Base-by-base conservation (phyloP, 2,113 vertebrate species). In the Carettochelys insculpta region DNA sequence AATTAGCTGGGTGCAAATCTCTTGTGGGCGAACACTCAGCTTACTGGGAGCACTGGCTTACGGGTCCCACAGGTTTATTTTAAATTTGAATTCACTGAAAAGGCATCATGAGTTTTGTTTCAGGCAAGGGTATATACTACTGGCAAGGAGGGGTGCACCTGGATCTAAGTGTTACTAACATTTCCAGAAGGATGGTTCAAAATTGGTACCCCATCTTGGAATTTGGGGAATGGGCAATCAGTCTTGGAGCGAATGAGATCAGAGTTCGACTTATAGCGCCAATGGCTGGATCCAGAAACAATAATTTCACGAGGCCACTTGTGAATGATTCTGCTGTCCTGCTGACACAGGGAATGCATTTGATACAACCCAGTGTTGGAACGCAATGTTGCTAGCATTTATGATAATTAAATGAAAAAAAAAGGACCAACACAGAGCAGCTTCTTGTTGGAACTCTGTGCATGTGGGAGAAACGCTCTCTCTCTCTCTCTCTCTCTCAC, bases 241-340 rank as follows among this genome's bases (percentile, higher is more conserved):
- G 38, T 38, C 34, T 6, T 68, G 8, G 19, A 68, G 61, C 19
- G 22, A 43, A 75, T 45, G 43, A 73, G 71, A 43, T 73, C 41
- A 73, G 45, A 1, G 22, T 89, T 47, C 43, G 10, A 0, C 54
- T 87, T 76, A 73, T 76, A 0, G 1, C 2, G 0, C 45, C 5
- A 3, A 8, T 53, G 3, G 52, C 86, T 90, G 83, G 58, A 14
- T 38, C 61, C 1, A 25, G 85, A 91, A 83, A 38, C 38, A 89
- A 90, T 75, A 89, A 85, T 61, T 51, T 47, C 86, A 86, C 71
- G 12, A 20, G 71, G 82, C 45, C 27, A 90, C 83, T 82, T 84
- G 77, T 93, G 92, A 95, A 95, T 95, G 89, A 95, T 92, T 94
- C 87, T 91, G 84, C 73, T 90, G 80, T 88, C 93, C 94, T 77